phyloP scores from a whole-genome alignment of 2,888 invertebrate genomes.

The Chironomus tentans region DNA sequence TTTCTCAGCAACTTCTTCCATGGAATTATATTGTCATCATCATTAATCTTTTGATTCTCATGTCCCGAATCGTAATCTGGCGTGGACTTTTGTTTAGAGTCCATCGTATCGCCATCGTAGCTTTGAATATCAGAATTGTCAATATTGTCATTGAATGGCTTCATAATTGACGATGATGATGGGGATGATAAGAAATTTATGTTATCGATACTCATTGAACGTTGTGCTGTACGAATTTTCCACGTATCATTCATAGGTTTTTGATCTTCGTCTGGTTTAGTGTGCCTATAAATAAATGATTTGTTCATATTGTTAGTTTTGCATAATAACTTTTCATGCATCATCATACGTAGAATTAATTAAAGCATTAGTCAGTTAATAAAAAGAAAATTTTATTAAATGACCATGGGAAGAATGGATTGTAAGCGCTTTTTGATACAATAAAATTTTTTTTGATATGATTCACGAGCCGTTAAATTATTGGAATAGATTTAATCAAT shows the following conservation, averaged over 20 bases:
- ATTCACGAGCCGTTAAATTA: too few species aligned
- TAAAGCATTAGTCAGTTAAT: too few species aligned
- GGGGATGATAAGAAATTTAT: conserved; percentile 44
- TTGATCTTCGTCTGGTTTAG: conserved; percentile 48
- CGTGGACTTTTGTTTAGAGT: conserved; percentile 24
- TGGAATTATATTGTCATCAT: conserved; percentile 68
- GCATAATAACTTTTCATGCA: too few species aligned
- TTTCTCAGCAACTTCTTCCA: conserved; percentile 84
- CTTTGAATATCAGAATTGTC: conserved; percentile 31
- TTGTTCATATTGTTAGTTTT: too few species aligned
- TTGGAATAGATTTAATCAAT: too few species aligned
- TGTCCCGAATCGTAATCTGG: conserved; percentile 34
- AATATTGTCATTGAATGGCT: conserved; percentile 35
- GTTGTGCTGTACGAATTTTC: conserved; percentile 40
- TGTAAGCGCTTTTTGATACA: too few species aligned
- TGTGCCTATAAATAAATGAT: conserved; percentile 44
- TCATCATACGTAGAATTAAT: too few species aligned
- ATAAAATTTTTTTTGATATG: too few species aligned
- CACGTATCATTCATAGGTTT: conserved; percentile 41
- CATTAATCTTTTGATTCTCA: conserved; percentile 44
- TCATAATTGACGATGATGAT: conserved; percentile 32
- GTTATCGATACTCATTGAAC: conserved; percentile 56
- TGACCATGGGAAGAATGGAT: too few species aligned
- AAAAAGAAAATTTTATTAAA: too few species aligned
- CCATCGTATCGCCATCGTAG: not conserved